A percentile compares a stretch with the other conserved stretches of the same genome.
These are phyloP conservation scores for Lipotes vexillifer DNA, from an alignment of 2,113 vertebrate genomes.

Conservation along the genomic window DNA sequence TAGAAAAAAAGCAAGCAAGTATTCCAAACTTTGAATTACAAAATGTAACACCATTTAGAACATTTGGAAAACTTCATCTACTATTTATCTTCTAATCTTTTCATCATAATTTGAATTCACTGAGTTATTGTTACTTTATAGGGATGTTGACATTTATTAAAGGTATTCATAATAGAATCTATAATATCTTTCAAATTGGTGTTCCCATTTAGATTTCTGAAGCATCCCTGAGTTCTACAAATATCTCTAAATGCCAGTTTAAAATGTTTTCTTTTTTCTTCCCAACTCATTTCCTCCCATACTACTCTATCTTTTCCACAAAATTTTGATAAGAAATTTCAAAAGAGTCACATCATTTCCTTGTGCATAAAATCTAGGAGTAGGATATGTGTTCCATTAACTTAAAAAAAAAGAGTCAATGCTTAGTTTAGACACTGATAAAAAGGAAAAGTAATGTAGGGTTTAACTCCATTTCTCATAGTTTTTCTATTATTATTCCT, in stretches of 20 bases:
- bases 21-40: neutral
- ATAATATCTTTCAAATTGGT: neutral
- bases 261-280: neutral
- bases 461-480: neutral
- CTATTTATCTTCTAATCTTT: conserved; percentile 10
- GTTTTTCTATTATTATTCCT: conserved; percentile 24
- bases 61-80: conserved; percentile 19
- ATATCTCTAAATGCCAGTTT: neutral
- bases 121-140: neutral
- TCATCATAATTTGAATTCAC: neutral
- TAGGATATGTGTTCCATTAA: conserved; percentile 6
- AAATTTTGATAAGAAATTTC: conserved; percentile 18
- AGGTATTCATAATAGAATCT: neutral
- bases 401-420: neutral
- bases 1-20: neutral
- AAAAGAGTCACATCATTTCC: neutral
- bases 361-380: neutral
- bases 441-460: neutral
- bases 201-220: neutral
- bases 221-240: neutral
- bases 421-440: conserved; percentile 21
- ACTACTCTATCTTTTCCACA: neutral
- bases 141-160: conserved; percentile 5
- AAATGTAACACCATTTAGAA: neutral
- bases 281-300: neutral